Evolutionary conservation across 2,888 invertebrate species (phyloP).

Genomic region (Aethes cnicana): DNA sequence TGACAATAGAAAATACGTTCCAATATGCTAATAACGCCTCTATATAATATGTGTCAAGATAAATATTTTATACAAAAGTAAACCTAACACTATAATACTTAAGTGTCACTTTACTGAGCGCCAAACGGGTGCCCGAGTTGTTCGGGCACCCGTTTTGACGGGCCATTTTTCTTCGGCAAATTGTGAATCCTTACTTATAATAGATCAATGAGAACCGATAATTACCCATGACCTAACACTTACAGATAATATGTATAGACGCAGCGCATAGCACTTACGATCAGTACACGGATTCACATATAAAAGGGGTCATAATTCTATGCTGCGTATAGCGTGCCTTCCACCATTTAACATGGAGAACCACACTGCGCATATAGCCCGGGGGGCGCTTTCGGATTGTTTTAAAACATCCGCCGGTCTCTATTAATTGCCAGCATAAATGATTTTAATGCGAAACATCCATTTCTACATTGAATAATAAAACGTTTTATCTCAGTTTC

Average conservation of each 20-base stretch:
- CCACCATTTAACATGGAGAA: slow-evolving; percentile 53
- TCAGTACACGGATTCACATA: slow-evolving; percentile 19
- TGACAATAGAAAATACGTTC: no score
- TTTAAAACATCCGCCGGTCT: slow-evolving; percentile 55
- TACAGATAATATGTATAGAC: no score
- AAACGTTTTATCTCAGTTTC: slow-evolving; percentile 17
- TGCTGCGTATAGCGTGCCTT: slow-evolving; percentile 55
- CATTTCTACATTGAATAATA: slow-evolving; percentile 44
- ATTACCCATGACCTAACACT: slow-evolving; percentile 16
- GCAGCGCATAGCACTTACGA: slow-evolving; percentile 15
- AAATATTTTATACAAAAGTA: no score
- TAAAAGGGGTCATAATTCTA: slow-evolving; percentile 34
- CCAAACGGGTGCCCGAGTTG: no score
- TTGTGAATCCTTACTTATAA: no score
- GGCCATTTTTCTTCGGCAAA: no score
- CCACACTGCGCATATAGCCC: slow-evolving; percentile 48
- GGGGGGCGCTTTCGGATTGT: slow-evolving; percentile 47
- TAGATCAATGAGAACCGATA: background rate
- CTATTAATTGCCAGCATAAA: slow-evolving; percentile 70
- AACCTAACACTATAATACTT: no score
- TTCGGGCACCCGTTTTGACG: no score
- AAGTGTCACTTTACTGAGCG: no score
- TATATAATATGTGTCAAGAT: no score
- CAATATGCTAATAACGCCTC: no score
- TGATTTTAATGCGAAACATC: slow-evolving; percentile 64